phyloP scores from a whole-genome alignment of 2,113 vertebrate species.

The Lipophrys pholis region DNA sequence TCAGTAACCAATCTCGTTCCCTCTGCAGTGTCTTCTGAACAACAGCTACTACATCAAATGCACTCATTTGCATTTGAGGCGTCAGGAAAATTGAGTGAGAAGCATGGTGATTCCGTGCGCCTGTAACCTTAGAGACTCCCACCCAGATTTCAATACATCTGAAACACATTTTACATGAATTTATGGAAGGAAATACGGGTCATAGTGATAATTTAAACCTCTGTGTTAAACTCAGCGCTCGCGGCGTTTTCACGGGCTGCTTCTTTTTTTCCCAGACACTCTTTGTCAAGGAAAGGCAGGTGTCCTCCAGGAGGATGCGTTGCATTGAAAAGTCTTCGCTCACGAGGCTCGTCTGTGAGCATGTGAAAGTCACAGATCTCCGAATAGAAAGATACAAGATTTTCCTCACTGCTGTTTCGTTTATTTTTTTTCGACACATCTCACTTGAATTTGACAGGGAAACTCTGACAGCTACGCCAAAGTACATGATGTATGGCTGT shows the following conservation, averaged over 20 bases:
- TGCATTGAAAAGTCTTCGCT: conserved; percentile 6
- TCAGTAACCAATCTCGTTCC: conserved; percentile 45
- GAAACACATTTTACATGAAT: conserved; percentile 33
- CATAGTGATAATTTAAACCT: conserved; percentile 14
- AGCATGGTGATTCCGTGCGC: conserved; percentile 18
- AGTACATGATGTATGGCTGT: too few species aligned
- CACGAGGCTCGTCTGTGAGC: conserved; percentile 10
- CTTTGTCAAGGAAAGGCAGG: background rate
- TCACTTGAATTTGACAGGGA: conserved; percentile 7
- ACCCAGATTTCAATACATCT: conserved; percentile 35
- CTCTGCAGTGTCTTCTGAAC: conserved; percentile 48
- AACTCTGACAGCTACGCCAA: background rate
- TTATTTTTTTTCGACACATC: background rate
- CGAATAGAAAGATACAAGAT: background rate
- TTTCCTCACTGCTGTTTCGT: background rate
- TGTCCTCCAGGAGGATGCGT: conserved; percentile 8
- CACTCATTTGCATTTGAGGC: conserved; percentile 67
- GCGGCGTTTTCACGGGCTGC: background rate
- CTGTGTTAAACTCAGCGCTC: conserved; percentile 14
- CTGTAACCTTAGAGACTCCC: conserved; percentile 19
- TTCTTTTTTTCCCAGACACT: background rate
- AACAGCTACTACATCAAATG: conserved; percentile 64
- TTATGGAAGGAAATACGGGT: conserved; percentile 19
- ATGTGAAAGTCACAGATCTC: conserved; percentile 24
- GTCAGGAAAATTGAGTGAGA: conserved; percentile 52